Base-by-base conservation (phyloP, 1,140 invertebrate genomes). In the Zaprionus inermis region DNA sequence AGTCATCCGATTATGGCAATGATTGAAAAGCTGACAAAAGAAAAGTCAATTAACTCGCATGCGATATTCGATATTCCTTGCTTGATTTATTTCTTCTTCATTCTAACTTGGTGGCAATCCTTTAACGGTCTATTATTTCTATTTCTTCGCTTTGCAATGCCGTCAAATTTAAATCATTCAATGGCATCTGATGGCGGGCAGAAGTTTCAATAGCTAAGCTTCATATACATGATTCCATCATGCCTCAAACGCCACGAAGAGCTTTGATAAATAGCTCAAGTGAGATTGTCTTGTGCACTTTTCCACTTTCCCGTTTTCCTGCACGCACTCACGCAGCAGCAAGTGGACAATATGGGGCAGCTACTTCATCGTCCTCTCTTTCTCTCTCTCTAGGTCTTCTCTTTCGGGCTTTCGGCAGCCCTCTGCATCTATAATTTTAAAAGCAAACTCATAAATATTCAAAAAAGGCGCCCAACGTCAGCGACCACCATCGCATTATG, bases 381-480 rank as follows among this genome's bases (percentile, higher is more conserved):
- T 36, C 41, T 34, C 51, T 46, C 10, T 7, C 18, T 16, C 51
- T 46, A 58, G 51, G 41, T 46, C 52, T 36, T 36, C 38, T 64
- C 36, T 36, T 12, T 70, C 11, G 46, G 46, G 59, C 68, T 56
- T 71, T 73, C 71, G 54, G 49, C 55, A 55, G 51, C 46, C 63
- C 64, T 79, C 76, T 88, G 80, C 83, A 89, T 89, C 80, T 84
- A 89, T 88, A 88, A 88, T 88, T 89, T 88, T 76, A 89, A 83
- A 88, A 89, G 80, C 84, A 83, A 89, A 89, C 84, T 88, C 84
- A 88, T 88, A 89, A 88, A 88, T 88, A 88, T 88, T 88, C 84
- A 89, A 88, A 88, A 88, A 88, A 79, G 66, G 67, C 70, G 72
- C 52, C 72, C 72, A 74, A 74, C 72, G 58, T 70, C 72, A 73